Percentiles rank a stretch among this genome's conserved stretches.
These are phyloP conservation scores for Tetrao urogallus DNA, from an alignment of 2,113 vertebrate genomes.

Conservation along the genomic window DNA sequence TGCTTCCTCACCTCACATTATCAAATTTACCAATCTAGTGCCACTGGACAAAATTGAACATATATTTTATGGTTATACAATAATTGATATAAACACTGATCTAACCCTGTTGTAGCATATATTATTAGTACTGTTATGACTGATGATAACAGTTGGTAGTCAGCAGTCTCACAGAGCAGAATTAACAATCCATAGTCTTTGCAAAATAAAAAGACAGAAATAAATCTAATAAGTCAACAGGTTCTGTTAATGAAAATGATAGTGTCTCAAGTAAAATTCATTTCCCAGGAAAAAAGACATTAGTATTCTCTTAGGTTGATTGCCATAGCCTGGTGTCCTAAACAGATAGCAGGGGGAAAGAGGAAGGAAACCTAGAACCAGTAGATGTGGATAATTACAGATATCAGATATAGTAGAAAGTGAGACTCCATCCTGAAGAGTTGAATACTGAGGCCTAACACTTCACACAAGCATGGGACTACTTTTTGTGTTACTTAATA, in stretches of 20 bases:
- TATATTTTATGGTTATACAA: background rate
- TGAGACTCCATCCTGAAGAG: background rate
- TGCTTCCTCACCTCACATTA: accelerated
- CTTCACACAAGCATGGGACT: background rate
- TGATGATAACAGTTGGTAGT: background rate
- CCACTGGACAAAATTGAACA: background rate
- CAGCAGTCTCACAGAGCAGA: background rate
- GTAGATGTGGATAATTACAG: background rate
- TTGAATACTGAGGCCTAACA: background rate
- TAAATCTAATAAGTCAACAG: background rate
- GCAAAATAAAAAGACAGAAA: background rate
- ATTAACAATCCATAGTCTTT: background rate
- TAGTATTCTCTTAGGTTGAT: background rate
- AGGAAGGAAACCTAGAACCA: background rate
- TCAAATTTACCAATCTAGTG: accelerated
- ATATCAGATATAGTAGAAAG: background rate
- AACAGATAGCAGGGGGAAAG: background rate
- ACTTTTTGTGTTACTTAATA: background rate
- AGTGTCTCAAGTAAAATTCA: background rate
- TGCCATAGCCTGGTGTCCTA: background rate
- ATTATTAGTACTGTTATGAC: background rate
- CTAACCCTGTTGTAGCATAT: background rate
- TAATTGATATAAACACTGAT: background rate
- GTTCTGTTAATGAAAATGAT: background rate
- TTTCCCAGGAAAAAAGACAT: background rate